phyloP scores from a whole-genome alignment of 1,140 invertebrate species.

The Phthorimaea operculella region DNA sequence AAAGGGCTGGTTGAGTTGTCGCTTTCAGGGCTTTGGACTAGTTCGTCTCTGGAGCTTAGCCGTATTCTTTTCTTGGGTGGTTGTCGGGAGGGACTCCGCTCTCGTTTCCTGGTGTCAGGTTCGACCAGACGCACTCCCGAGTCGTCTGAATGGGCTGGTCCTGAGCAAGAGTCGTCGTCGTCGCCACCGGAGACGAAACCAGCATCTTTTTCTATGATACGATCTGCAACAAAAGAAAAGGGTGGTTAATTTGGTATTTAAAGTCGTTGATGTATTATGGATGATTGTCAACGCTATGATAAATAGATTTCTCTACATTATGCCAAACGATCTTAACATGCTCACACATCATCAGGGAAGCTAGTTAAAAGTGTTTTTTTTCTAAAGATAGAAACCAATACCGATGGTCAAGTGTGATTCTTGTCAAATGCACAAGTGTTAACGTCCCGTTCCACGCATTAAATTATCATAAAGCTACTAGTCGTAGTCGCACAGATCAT shows the following conservation, averaged over 20 bases:
- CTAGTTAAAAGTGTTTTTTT: no score
- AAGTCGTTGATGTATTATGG: no score
- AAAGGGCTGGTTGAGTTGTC: constrained; percentile 51
- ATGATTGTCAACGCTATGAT: no score
- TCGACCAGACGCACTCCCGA: constrained; percentile 77
- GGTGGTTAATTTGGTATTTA: not conserved
- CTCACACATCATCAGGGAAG: no score
- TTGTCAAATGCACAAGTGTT: no score
- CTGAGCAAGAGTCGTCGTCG: constrained; percentile 74
- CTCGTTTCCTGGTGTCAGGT: constrained; percentile 73
- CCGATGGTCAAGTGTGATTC: no score
- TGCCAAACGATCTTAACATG: no score
- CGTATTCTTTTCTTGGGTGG: constrained; percentile 77
- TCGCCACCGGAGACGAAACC: constrained; percentile 79
- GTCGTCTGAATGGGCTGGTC: constrained; percentile 79
- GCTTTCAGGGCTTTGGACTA: constrained; percentile 37
- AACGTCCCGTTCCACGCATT: no score
- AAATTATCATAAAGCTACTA: no score
- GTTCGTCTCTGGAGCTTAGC: constrained; percentile 57
- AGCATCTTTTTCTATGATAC: constrained; percentile 71
- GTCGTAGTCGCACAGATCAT: no score
- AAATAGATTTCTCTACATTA: no score
- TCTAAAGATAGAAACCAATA: no score
- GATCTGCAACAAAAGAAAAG: constrained; percentile 55
- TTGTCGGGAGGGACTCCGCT: constrained; percentile 77